Evolutionary conservation across 2,113 vertebrate genomes (phyloP).

Genomic region (Plecotus auritus): DNA sequence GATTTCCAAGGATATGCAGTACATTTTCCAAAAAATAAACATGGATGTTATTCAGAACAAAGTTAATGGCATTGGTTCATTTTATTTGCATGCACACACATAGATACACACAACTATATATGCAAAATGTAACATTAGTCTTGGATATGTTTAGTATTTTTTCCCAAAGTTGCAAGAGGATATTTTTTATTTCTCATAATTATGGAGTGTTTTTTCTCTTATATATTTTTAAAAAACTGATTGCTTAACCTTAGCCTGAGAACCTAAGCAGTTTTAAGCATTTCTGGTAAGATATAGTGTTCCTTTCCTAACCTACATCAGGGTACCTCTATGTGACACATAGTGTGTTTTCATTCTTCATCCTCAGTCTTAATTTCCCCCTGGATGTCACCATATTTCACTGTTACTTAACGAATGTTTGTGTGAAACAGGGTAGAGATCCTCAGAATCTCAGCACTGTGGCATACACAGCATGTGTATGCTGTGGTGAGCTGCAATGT

Average conservation of each 20-base stretch:
- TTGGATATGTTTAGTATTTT: neutral
- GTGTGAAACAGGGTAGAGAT: conserved; percentile 36
- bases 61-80: neutral
- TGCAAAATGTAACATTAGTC: neutral
- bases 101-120: neutral
- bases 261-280: neutral
- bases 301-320: neutral
- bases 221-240: conserved; percentile 1
- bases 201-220: neutral
- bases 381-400: neutral
- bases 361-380: neutral
- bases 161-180: neutral
- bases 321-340: neutral
- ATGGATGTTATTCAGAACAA: conserved; percentile 16
- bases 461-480: neutral
- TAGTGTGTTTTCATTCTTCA: neutral
- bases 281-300: neutral
- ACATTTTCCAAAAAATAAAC: conserved; percentile 17
- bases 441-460: neutral
- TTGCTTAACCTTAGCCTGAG: neutral
- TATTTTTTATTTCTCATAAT: conserved; percentile 6
- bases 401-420: neutral
- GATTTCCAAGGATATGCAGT: conserved; percentile 19
- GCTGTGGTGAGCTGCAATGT: neutral
- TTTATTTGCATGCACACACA: neutral